Percentiles rank a stretch among this genome's conserved stretches.
Evolutionary conservation across 2,888 invertebrate genomes (phyloP).

Genomic region (Lithophane ornitopus): DNA sequence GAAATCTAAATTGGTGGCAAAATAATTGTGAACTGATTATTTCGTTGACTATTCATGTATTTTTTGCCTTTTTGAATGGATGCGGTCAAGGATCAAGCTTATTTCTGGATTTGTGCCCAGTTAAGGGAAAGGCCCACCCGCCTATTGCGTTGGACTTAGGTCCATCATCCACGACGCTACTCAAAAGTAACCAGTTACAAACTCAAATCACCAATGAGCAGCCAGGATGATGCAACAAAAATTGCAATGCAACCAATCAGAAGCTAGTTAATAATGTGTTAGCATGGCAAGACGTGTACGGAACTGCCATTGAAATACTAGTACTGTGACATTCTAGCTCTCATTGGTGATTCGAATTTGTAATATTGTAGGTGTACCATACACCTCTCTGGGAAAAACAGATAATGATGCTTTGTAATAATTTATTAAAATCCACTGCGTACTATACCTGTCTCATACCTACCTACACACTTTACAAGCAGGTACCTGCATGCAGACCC

Average conservation of each 20-base stretch:
- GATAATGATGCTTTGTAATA: not conserved
- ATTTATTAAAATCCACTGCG: not conserved
- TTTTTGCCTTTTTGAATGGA: not conserved
- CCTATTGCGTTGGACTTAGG: not conserved
- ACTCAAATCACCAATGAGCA: not conserved
- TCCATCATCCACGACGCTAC: not conserved
- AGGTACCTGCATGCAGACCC: conserved; percentile 2
- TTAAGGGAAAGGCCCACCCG: not conserved
- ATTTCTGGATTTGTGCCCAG: not conserved
- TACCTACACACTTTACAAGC: not conserved
- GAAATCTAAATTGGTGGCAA: conserved; percentile 23
- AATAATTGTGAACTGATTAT: conserved; percentile 30
- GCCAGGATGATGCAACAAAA: not conserved
- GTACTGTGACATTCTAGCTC: not conserved
- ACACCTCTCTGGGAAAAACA: not conserved
- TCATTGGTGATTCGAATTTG: not conserved
- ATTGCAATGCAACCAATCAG: not conserved
- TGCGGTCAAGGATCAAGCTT: not conserved
- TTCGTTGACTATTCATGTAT: not conserved
- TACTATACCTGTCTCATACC: not conserved
- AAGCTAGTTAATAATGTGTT: not conserved
- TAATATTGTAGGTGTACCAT: not conserved
- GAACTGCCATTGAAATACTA: not conserved
- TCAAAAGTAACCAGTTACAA: not conserved
- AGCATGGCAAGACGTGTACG: not conserved